These are phyloP conservation scores for Arbacia lixula DNA, from an alignment of 53 echinoderm and acorn worm genomes.

Conservation along the genomic window DNA sequence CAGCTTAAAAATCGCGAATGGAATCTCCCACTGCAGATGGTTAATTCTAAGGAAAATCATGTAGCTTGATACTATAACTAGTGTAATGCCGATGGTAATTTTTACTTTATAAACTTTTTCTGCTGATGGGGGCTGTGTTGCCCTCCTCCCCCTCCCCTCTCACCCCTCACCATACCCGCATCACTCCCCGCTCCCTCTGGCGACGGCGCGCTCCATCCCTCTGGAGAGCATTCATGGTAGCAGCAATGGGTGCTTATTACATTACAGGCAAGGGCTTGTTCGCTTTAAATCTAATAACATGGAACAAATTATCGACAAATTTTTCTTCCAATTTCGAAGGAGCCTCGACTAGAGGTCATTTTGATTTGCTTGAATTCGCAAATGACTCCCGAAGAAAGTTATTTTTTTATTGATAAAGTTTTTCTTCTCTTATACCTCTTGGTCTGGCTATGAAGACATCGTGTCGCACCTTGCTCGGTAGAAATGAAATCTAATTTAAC, in stretches of 20 bases:
- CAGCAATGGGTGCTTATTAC: slow-evolving; percentile 34
- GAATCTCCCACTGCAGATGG: too few relatives aligned
- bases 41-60: too few relatives aligned
- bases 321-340: slow-evolving; percentile 42
- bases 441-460: slow-evolving; percentile 1
- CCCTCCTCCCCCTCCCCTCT: background rate
- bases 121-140: background rate
- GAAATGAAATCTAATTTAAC: slow-evolving; percentile 47
- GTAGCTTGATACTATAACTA: too few relatives aligned
- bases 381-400: slow-evolving; percentile 36
- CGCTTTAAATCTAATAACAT: slow-evolving; percentile 42
- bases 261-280: slow-evolving; percentile 35
- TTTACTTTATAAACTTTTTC: too few relatives aligned
- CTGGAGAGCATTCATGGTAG: too few relatives aligned
- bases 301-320: slow-evolving; percentile 51
- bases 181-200: too few relatives aligned
- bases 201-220: too few relatives aligned
- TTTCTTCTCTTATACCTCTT: background rate
- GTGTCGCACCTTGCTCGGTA: background rate
- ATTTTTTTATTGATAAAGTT: too few relatives aligned
- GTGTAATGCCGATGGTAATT: too few relatives aligned
- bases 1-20: too few relatives aligned
- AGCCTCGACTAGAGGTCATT: slow-evolving; percentile 42
- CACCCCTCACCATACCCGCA: too few relatives aligned
- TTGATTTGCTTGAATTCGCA: slow-evolving; percentile 53